phyloP scores from a whole-genome alignment of 2,888 invertebrate species.

The Oxycera nigricornis region DNA sequence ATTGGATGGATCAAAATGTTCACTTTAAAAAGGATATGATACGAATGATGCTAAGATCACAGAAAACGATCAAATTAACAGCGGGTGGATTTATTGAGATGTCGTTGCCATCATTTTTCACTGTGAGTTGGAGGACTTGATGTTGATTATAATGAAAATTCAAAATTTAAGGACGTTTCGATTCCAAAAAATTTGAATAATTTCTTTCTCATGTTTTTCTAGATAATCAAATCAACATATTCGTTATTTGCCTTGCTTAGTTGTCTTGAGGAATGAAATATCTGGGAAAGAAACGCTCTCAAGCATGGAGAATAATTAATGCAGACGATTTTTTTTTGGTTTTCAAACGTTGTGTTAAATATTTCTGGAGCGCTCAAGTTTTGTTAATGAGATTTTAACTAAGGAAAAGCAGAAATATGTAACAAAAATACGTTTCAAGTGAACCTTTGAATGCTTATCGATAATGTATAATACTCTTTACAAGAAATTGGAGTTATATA shows the following conservation, averaged over 20 bases:
- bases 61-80: not conserved
- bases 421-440: no score
- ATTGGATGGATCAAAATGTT: conserved; percentile 20
- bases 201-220: not conserved
- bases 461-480: no score
- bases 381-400: no score
- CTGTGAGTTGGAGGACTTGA: no score
- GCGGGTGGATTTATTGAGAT: conserved; percentile 12
- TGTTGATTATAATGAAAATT: not conserved
- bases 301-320: no score
- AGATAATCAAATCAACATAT: conserved; percentile 5
- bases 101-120: conserved; percentile 18
- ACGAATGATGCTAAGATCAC: conserved; percentile 6
- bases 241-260: conserved; percentile 9
- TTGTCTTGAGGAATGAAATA: not conserved
- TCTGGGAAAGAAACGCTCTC: no score
- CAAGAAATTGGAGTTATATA: no score
- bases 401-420: no score
- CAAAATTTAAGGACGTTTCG: not conserved
- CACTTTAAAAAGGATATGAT: conserved; percentile 11
- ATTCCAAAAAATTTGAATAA: not conserved
- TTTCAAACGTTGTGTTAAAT: no score
- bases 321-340: no score
- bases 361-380: no score
- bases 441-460: no score